Evolutionary conservation across 2,113 vertebrate species (phyloP).

Genomic region (Antidorcas marsupialis): DNA sequence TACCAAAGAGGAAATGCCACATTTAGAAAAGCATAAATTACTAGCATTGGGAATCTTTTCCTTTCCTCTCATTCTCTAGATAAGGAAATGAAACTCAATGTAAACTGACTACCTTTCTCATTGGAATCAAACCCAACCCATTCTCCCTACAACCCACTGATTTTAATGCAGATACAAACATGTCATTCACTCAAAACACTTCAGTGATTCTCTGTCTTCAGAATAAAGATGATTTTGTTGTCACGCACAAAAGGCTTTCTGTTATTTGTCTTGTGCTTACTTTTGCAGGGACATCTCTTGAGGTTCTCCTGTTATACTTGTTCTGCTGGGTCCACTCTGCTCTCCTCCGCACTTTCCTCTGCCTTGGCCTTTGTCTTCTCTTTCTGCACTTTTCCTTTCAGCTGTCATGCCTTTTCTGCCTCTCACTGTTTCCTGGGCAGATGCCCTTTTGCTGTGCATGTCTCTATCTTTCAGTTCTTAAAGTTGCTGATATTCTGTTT

Average conservation of each 20-base stretch:
- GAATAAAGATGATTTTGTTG: neutral
- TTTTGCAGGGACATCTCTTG: neutral
- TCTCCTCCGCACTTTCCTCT: fast-evolving
- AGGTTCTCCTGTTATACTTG: fast-evolving
- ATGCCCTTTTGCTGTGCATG: neutral
- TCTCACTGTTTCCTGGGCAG: neutral
- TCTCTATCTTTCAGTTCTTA: neutral
- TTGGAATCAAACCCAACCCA: neutral
- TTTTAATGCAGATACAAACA: neutral
- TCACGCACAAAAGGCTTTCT: fast-evolving
- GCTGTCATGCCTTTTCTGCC: neutral
- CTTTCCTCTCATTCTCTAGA: neutral
- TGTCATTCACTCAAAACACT: neutral
- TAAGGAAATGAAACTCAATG: neutral
- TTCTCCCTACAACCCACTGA: neutral
- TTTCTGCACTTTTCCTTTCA: neutral
- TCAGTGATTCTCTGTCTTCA: neutral
- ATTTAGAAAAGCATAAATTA: neutral
- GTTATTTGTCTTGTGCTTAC: neutral
- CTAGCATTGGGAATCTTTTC: neutral
- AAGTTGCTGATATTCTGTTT: neutral
- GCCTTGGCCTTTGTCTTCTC: neutral
- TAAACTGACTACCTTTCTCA: neutral
- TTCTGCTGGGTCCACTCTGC: fast-evolving
- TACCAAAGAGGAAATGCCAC: neutral